Conservation (phyloP, 2,113 vertebrate genomes). For the Lophius piscatorius region DNA sequence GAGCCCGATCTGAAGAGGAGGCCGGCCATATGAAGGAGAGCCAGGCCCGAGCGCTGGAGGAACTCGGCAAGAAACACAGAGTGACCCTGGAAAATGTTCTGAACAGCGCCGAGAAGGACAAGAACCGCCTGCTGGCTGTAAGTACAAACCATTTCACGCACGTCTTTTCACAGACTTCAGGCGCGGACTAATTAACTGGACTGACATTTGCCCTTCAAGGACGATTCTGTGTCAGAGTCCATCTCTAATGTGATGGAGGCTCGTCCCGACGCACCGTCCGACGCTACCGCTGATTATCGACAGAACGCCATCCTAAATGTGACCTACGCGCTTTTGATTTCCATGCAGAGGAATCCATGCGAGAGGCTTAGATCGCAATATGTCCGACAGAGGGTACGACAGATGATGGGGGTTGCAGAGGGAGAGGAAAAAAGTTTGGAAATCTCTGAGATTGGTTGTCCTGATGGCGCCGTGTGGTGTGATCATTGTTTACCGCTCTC, state of each 20-base stretch:
- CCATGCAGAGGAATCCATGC: neutral
- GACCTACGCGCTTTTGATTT: too few species aligned
- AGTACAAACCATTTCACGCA: slow-evolving; percentile 51
- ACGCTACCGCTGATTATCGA: neutral
- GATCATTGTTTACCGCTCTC: slow-evolving; percentile 34
- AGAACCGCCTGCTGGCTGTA: slow-evolving; percentile 89
- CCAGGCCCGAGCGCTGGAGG: slow-evolving; percentile 91
- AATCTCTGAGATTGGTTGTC: slow-evolving; percentile 25
- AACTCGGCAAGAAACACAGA: slow-evolving; percentile 91
- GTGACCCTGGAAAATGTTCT: slow-evolving; percentile 87
- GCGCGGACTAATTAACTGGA: neutral
- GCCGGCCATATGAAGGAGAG: slow-evolving; percentile 87
- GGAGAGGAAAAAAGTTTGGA: neutral
- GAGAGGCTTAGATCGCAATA: neutral
- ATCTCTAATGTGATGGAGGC: neutral
- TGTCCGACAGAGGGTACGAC: neutral
- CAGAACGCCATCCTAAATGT: neutral
- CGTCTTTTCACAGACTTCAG: neutral
- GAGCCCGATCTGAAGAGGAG: slow-evolving; percentile 88
- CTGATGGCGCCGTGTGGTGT: slow-evolving; percentile 10
- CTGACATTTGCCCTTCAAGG: neutral
- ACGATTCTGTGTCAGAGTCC: neutral
- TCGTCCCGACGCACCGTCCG: neutral
- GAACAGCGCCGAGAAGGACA: slow-evolving; percentile 85
- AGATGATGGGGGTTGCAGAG: neutral